Base-by-base conservation (phyloP, 2,888 invertebrate species). In the Epistrophe grossulariae region DNA sequence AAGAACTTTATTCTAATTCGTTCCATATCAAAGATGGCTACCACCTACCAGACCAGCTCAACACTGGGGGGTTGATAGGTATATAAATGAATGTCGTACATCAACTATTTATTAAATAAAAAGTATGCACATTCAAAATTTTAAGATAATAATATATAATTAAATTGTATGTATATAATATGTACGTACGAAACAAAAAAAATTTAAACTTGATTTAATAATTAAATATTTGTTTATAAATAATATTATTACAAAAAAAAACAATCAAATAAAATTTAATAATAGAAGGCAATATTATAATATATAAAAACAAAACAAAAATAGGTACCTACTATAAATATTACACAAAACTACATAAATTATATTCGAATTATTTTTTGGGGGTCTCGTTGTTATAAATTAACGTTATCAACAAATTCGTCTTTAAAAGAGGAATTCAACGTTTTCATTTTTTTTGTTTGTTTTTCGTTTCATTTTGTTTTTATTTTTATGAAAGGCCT, bases 221-320 rank as follows among this genome's bases (percentile, higher is more conserved):
- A 72, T 84, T 59, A 80, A 80, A 73, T 82, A 78, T 78, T 82
- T 48, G 43, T 74, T 74, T 85, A 82, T 85, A 85, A 85, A 85
- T 85, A 74, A 78, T 19, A 79, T 85, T 77, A 85, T 78, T 85
- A 87, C 68, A 85, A 70, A 50, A 79, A 43, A 70, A 35, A 84
- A 52, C 24, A 64, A 59, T 78, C 64, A 82, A 78, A 73, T 60
- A 72, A 45, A 73, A 68, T 40, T 19, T 35, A 73, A 62, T 35
- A 73, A 62, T 43, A 40, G 15, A 40, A 60, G 19, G 13, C 59
- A 38, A 38, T 48, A 31, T 59, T 48, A 84, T 71, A 57, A 24
- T 24, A 3, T 24, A 24, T 24, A 24, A 64, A 17, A 24, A 40
- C 8, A 50, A 48, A 68, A 60, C 31, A 38, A 4, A 59, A 48